phyloP scores from a whole-genome alignment of 1,140 invertebrate species.

The Diachasma alloeum region DNA sequence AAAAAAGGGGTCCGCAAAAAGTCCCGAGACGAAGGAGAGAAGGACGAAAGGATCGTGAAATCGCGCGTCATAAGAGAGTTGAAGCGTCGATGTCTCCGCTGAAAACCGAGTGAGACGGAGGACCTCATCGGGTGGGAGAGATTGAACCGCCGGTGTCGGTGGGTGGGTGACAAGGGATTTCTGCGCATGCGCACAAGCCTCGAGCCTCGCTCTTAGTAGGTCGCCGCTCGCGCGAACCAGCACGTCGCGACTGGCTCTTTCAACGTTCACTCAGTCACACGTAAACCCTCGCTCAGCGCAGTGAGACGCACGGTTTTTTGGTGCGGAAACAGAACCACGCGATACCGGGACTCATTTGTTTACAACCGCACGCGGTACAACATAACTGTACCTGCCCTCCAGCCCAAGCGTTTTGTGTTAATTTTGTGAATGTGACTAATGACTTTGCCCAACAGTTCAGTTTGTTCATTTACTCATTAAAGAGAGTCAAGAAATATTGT shows the following conservation, averaged over 20 bases:
- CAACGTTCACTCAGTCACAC: conserved; percentile 35
- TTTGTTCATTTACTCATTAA: conserved; percentile 1
- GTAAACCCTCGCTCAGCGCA: conserved; percentile 24
- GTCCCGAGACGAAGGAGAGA: too few species aligned
- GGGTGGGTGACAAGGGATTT: conserved; percentile 1
- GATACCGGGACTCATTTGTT: not conserved
- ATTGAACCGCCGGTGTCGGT: not conserved
- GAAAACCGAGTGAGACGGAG: not conserved
- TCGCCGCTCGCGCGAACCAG: conserved; percentile 43
- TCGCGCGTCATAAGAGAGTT: not conserved
- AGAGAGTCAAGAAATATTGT: too few species aligned
- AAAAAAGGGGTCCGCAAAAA: too few species aligned
- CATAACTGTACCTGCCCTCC: not conserved
- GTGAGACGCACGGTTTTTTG: not conserved
- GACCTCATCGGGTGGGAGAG: not conserved
- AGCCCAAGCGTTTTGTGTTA: not conserved
- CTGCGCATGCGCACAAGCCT: conserved; percentile 41
- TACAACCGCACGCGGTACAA: not conserved
- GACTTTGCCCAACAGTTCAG: too few species aligned
- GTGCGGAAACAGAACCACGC: not conserved
- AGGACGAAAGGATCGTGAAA: not conserved
- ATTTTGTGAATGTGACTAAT: conserved; percentile 20
- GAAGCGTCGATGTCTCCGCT: conserved; percentile 2
- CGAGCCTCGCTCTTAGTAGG: conserved; percentile 50
- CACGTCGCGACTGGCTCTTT: conserved; percentile 18